These are phyloP conservation scores for Pteromalus puparum DNA, from an alignment of 1,140 invertebrate species.

Conservation along the genomic window DNA sequence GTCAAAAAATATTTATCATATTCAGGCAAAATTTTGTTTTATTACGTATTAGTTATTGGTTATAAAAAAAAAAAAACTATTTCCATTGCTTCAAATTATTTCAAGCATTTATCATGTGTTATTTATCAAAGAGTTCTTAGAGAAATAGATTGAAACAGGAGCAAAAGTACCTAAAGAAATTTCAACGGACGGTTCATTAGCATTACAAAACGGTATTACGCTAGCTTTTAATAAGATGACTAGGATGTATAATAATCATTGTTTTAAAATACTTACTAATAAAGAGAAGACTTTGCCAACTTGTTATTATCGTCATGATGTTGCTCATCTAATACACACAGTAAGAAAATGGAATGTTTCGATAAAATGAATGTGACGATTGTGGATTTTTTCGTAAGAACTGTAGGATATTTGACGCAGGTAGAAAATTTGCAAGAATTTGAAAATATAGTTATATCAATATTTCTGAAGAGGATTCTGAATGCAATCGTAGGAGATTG, in stretches of 20 bases:
- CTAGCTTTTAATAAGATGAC: slow-evolving; percentile 11
- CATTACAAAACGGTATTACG: not conserved
- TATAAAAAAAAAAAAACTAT: not conserved
- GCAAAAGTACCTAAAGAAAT: slow-evolving; percentile 5
- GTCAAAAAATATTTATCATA: not conserved
- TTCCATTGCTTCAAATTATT: not conserved
- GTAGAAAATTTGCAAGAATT: not conserved
- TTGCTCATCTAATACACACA: not conserved
- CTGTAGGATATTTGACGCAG: not conserved
- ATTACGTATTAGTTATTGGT: not conserved
- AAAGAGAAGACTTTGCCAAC: not conserved
- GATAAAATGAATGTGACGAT: not conserved
- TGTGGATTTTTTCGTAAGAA: not conserved
- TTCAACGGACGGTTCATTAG: not conserved
- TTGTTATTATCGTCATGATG: slow-evolving; percentile 6
- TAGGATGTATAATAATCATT: not conserved
- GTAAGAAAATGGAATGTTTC: not conserved
- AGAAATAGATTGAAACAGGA: not conserved
- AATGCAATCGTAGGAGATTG: not conserved
- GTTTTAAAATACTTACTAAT: not conserved
- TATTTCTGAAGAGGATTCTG: not conserved
- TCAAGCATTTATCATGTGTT: not conserved
- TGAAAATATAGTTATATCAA: not conserved
- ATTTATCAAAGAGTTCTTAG: not conserved
- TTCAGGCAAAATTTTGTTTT: not conserved